These are phyloP conservation scores for Dicycla oo DNA, from an alignment of 2,888 invertebrate species.

Conservation along the genomic window DNA sequence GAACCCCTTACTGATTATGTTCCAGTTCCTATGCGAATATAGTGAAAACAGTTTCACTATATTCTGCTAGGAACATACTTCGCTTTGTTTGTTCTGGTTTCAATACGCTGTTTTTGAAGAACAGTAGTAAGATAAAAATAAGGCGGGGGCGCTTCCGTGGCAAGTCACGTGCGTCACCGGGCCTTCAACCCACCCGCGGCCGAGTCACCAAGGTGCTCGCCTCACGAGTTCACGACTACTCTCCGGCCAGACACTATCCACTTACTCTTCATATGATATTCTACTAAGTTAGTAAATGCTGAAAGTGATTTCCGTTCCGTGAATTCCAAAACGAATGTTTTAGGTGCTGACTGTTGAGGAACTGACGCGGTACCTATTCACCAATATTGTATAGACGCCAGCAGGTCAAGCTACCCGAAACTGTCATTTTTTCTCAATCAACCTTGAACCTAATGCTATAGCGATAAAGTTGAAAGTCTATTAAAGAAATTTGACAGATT, in stretches of 20 bases:
- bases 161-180: slow-evolving; percentile 73
- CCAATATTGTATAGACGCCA: too few relatives aligned
- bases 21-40: background rate
- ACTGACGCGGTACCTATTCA: slow-evolving; percentile 11
- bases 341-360: slow-evolving; percentile 9
- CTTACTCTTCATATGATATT: slow-evolving; percentile 47
- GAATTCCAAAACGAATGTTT: slow-evolving; percentile 25
- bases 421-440: too few relatives aligned
- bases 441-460: too few relatives aligned
- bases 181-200: slow-evolving; percentile 75
- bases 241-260: slow-evolving; percentile 51
- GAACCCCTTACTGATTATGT: background rate
- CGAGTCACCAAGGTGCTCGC: slow-evolving; percentile 72
- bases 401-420: too few relatives aligned
- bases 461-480: too few relatives aligned
- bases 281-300: slow-evolving; percentile 44
- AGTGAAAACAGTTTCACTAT: background rate
- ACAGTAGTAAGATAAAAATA: slow-evolving; percentile 40
- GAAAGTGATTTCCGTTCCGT: slow-evolving; percentile 26
- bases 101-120: slow-evolving; percentile 20
- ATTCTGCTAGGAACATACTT: background rate
- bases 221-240: slow-evolving; percentile 59
- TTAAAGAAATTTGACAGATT: too few relatives aligned
- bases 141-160: slow-evolving; percentile 70
- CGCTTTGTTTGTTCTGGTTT: slow-evolving; percentile 9